phyloP scores from a whole-genome alignment of 53 echinoderm and acorn worm genomes.

The Stichopus horrens region DNA sequence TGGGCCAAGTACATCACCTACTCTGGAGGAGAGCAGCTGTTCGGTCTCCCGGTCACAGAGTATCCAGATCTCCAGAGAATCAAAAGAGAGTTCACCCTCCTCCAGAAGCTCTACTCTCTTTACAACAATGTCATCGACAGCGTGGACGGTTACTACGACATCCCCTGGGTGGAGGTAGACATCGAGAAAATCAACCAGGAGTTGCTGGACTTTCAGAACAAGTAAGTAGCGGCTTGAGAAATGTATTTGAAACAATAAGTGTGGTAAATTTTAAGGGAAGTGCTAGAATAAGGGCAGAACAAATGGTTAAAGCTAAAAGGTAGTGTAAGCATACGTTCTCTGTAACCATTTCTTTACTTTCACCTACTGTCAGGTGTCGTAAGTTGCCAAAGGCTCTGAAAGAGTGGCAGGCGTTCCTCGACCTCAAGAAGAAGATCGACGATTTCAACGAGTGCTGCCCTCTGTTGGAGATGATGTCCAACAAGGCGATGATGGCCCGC shows the following conservation, averaged over 20 bases:
- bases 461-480: conserved; percentile 97
- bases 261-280: background rate
- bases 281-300: background rate
- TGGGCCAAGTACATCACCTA: conserved; percentile 95
- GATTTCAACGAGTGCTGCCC: conserved; percentile 99
- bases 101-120: conserved; percentile 90
- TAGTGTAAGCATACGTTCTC: too few relatives aligned
- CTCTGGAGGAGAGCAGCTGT: conserved; percentile 96
- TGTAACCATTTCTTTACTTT: background rate
- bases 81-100: conserved; percentile 87
- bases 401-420: conserved; percentile 99
- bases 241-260: background rate
- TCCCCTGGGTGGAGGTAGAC: conserved; percentile 96
- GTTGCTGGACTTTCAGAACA: conserved; percentile 93
- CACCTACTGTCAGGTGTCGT: conserved; percentile 66
- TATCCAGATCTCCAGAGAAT: conserved; percentile 98
- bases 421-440: conserved; percentile 98
- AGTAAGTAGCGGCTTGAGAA: conserved; percentile 53
- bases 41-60: conserved; percentile 91
- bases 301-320: too few relatives aligned
- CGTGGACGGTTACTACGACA: conserved; percentile 97
- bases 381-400: conserved; percentile 97
- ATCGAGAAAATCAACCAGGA: conserved; percentile 99
- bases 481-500: conserved; percentile 97
- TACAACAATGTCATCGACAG: conserved; percentile 98